Conservation (phyloP, 2,888 invertebrate species). For the Ypsolopha sequella region DNA sequence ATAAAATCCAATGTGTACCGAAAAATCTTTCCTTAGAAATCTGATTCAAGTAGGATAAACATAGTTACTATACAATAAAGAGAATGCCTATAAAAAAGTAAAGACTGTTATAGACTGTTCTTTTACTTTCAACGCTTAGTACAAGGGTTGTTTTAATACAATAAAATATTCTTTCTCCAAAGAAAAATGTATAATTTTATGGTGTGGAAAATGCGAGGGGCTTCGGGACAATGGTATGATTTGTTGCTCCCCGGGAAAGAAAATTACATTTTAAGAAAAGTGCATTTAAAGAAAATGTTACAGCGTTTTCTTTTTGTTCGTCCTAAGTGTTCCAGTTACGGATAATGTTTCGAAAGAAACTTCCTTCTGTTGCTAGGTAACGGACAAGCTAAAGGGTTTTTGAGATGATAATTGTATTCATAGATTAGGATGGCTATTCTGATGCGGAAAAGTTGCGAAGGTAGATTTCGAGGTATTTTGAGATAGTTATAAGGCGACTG, state of each 20-base stretch:
- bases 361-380: constrained; percentile 12
- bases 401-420: constrained; percentile 3
- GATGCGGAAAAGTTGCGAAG: too few species aligned
- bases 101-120: too few species aligned
- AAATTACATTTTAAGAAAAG: constrained; percentile 22
- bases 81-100: too few species aligned
- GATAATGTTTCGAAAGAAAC: background rate
- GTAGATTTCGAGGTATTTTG: too few species aligned
- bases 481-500: too few species aligned
- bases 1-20: too few species aligned
- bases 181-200: constrained; percentile 56
- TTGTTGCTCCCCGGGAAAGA: constrained; percentile 40
- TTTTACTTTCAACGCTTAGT: too few species aligned
- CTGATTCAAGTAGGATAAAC: too few species aligned
- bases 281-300: constrained; percentile 25
- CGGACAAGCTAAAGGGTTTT: constrained; percentile 6
- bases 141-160: too few species aligned
- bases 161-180: constrained; percentile 35
- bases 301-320: constrained; percentile 37
- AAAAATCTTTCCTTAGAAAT: too few species aligned
- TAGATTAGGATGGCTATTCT: too few species aligned
- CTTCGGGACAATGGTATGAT: constrained; percentile 50
- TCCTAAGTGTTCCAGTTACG: constrained; percentile 5
- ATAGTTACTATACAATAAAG: too few species aligned
- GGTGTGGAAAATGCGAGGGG: constrained; percentile 52